These are phyloP conservation scores for Clangula hyemalis DNA, from an alignment of 2,797 vertebrate species.

Conservation along the genomic window DNA sequence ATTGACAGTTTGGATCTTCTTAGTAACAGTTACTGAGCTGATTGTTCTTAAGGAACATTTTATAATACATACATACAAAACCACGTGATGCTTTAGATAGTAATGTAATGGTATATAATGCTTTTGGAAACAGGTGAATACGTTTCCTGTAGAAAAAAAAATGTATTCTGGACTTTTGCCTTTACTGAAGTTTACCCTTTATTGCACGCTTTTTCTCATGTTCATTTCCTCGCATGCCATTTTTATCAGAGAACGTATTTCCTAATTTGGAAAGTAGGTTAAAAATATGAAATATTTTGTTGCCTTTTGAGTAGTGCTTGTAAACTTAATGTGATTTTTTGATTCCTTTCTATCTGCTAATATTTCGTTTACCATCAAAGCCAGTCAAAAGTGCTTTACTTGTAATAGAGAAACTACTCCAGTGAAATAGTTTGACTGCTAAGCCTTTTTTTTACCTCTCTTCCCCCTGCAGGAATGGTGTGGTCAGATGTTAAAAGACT, in stretches of 20 bases:
- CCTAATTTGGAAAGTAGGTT: background rate
- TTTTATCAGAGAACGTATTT: background rate
- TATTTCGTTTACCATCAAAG: background rate
- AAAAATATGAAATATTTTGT: background rate
- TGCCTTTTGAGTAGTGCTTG: background rate
- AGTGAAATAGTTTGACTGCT: background rate
- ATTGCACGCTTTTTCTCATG: background rate
- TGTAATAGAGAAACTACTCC: background rate
- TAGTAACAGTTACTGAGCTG: background rate
- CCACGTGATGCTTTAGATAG: background rate
- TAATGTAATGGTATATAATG: background rate
- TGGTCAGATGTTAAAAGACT: slow-evolving; percentile 98
- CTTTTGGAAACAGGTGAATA: background rate
- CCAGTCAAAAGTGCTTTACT: background rate
- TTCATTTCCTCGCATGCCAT: background rate
- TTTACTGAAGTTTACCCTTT: background rate
- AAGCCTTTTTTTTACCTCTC: background rate
- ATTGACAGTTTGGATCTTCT: background rate
- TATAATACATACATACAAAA: background rate
- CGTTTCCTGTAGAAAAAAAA: background rate
- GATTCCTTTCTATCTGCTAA: background rate
- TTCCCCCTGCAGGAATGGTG: slow-evolving; percentile 90
- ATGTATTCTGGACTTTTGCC: background rate
- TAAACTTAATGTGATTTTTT: background rate
- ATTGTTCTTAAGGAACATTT: background rate